These are phyloP conservation scores for Lemur catta DNA, from an alignment of 2,797 vertebrate species.

Conservation along the genomic window DNA sequence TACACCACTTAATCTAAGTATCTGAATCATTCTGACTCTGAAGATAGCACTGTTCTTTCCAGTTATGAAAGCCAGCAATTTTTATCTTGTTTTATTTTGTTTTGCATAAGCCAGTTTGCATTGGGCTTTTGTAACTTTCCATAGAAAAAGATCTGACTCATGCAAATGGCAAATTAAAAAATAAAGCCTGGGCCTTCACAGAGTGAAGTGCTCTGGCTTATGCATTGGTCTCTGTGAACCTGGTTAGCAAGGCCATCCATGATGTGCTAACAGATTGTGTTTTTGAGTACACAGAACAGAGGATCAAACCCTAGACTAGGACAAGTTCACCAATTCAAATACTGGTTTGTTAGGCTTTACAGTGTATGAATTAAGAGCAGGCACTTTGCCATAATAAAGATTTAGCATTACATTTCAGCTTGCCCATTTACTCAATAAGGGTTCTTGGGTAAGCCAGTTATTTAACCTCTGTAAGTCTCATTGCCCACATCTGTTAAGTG, in stretches of 20 bases:
- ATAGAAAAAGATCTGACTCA: background rate
- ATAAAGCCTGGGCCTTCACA: background rate
- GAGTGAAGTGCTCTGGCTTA: background rate
- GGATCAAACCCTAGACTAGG: background rate
- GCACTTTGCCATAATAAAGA: background rate
- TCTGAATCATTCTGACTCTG: background rate
- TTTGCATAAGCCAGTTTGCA: background rate
- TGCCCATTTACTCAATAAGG: background rate
- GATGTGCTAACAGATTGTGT: background rate
- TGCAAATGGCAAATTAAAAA: background rate
- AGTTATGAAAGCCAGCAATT: background rate
- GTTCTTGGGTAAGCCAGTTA: background rate
- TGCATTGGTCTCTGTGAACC: background rate
- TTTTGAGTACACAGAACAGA: background rate
- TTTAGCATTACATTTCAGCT: background rate
- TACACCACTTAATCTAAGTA: background rate
- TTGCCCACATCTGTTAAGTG: background rate
- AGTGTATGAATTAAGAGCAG: background rate
- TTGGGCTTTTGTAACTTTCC: background rate
- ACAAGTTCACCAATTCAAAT: background rate
- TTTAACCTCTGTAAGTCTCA: background rate
- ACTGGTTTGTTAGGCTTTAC: background rate
- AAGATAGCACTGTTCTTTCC: background rate
- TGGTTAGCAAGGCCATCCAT: background rate
- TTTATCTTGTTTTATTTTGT: slow-evolving; percentile 1